Evolutionary conservation across 1,140 invertebrate genomes (phyloP), one percentile per base, ranked within the genome.

Genomic region (Dendrolimus kikuchii): DNA sequence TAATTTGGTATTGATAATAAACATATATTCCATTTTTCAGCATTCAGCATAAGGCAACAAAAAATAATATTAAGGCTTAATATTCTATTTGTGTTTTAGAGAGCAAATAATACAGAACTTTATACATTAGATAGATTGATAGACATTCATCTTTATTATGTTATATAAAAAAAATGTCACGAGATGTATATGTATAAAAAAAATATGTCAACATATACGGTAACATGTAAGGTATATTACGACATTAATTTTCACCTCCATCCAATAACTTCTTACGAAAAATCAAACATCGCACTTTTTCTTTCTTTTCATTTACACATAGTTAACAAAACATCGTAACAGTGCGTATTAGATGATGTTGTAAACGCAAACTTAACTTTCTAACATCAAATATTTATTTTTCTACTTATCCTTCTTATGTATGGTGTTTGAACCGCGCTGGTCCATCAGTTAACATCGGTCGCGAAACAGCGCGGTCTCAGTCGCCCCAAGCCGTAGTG

Each of bases 211-310:
- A 55, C 47, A 55, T 38, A 55, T 48, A 55, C 46, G 39, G 51
- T 51, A 58, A 58, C 52, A 49, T 49, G 40, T 40, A 44, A 58
- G 50, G 40, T 40, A 38, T 38, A 51, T 67, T 67, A 62, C 55
- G 55, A 23, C 49, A 60, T 37, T 56, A 7, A 63, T 67, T 65
- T 65, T 68, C 65, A 67, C 62, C 40, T 56, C 40, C 37, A 40
- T 40, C n/a, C 46, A 40, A 10, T 60, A 55, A 60, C 55, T 58
- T 36, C 52, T 43, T 66, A 68, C 50, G 62, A 76, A 86, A 82
- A 82, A 72, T 75, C 78, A 83, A 82, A 84, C 69, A 81, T 79
- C 71, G 57, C 75, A 86, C 83, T 86, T 83, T 86, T 86, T 86
- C 80, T 85, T 81, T 86, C 81, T 66, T 82, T 79, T 81, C 74